Evolutionary conservation across 2,797 vertebrate species (phyloP).

Genomic region (Eidolon dupreanum): DNA sequence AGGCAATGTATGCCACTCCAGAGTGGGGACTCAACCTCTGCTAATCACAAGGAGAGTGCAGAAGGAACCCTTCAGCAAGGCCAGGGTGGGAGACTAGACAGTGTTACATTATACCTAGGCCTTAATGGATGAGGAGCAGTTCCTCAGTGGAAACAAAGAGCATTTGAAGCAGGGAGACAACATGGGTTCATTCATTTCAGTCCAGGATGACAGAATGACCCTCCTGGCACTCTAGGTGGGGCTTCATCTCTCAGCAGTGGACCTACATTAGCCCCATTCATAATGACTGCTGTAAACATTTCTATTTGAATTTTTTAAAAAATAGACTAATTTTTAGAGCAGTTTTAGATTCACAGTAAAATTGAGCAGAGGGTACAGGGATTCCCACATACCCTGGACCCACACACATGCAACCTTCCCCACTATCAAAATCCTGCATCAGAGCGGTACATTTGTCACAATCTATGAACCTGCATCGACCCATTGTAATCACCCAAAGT

Average conservation of each 20-base stretch:
- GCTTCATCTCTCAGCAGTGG: neutral
- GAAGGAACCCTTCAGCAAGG: neutral
- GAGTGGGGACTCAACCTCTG: neutral
- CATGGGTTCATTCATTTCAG: neutral
- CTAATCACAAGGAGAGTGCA: neutral
- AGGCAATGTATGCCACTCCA: neutral
- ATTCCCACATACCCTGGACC: neutral
- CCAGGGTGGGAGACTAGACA: neutral
- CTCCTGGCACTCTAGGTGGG: neutral
- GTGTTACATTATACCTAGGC: neutral
- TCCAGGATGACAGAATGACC: neutral
- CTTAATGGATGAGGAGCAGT: neutral
- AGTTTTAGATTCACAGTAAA: slow-evolving; percentile 15
- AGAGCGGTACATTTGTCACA: neutral
- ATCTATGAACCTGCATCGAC: neutral
- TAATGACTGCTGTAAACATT: neutral
- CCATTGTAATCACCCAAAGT: neutral
- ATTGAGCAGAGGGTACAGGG: neutral
- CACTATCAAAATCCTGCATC: neutral
- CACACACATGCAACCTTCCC: neutral
- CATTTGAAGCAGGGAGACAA: neutral
- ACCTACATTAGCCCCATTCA: neutral
- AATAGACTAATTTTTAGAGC: neutral
- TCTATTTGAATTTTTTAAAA: neutral
- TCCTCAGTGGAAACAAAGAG: neutral